Conservation (phyloP, 2,888 invertebrate species). For the Eupithecia insigniata region DNA sequence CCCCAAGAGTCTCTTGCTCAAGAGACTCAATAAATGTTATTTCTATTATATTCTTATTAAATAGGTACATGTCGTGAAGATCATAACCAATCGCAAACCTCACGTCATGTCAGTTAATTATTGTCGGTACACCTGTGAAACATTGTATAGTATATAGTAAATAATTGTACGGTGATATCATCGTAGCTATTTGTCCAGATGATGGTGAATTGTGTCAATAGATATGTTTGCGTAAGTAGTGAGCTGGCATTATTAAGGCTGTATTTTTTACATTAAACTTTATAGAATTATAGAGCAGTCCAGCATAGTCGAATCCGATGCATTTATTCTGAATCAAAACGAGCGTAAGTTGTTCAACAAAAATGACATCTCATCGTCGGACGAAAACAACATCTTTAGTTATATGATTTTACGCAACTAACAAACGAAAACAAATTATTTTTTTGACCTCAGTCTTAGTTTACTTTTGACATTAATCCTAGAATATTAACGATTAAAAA, state of each 20-base stretch:
- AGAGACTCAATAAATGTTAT: no score
- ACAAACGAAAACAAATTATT: no score
- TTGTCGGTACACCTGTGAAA: slow-evolving; percentile 37
- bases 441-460: no score
- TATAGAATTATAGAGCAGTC: not conserved
- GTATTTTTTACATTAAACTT: not conserved
- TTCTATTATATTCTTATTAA: no score
- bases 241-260: slow-evolving; percentile 24
- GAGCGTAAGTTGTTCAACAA: not conserved
- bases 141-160: not conserved
- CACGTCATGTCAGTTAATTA: slow-evolving; percentile 46
- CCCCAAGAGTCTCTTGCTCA: not conserved
- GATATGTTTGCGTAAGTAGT: slow-evolving; percentile 29
- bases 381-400: not conserved
- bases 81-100: not conserved
- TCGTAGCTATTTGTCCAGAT: slow-evolving; percentile 29
- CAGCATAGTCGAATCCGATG: not conserved
- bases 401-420: no score
- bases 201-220: slow-evolving; percentile 31
- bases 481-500: no score
- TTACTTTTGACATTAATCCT: no score
- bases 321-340: not conserved
- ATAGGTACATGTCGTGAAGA: not conserved
- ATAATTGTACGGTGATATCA: slow-evolving; percentile 32
- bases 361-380: not conserved